These are phyloP conservation scores for Notiomystis cincta DNA, from an alignment of 2,113 vertebrate genomes.

Conservation along the genomic window DNA sequence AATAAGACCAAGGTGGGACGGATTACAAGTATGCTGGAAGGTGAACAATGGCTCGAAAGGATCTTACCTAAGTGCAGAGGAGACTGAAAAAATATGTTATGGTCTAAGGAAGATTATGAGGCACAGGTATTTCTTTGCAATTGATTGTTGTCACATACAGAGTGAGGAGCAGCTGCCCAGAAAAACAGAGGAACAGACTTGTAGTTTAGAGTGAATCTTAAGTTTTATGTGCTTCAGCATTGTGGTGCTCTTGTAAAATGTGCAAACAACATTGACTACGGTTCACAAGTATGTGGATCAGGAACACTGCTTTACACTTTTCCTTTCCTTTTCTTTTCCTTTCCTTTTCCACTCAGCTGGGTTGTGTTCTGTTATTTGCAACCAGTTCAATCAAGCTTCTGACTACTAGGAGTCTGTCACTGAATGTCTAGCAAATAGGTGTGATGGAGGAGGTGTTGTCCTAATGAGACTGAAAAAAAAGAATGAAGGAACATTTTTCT, in stretches of 20 bases:
- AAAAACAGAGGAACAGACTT: background rate
- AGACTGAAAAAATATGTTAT: background rate
- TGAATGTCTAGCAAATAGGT: background rate
- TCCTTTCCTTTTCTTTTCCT: background rate
- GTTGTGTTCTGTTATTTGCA: background rate
- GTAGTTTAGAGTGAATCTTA: background rate
- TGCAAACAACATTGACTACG: background rate
- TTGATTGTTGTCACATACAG: background rate
- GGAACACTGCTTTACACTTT: background rate
- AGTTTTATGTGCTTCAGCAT: background rate
- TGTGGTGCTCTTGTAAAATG: rapidly evolving
- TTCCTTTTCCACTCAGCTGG: rapidly evolving
- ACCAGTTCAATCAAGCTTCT: background rate
- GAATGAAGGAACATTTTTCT: background rate
- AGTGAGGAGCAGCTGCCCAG: background rate
- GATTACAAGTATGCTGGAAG: background rate
- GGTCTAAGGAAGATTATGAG: background rate
- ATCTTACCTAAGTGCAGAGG: background rate
- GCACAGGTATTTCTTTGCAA: background rate
- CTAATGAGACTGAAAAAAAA: background rate
- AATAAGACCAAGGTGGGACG: background rate
- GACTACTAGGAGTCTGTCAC: rapidly evolving
- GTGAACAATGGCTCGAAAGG: rapidly evolving
- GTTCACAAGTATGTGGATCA: rapidly evolving
- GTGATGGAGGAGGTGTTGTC: background rate